Evolutionary conservation across 2,797 vertebrate species (phyloP).

Genomic region (Tauraco hartlaubi): DNA sequence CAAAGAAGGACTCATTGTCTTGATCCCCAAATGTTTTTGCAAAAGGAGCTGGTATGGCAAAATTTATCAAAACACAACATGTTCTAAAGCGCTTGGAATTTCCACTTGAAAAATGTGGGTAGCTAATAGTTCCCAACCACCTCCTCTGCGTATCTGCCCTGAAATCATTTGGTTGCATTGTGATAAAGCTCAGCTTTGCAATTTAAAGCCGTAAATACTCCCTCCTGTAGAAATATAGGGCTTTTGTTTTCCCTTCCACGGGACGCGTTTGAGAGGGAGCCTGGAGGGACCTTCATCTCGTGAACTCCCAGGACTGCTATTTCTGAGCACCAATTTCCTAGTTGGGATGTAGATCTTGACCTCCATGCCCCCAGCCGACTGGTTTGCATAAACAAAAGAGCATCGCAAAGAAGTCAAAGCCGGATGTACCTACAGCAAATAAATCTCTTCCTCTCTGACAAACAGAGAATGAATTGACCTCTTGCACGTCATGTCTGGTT

Average conservation of each 20-base stretch:
- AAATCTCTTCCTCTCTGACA: constrained; percentile 76
- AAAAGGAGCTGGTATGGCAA: neutral
- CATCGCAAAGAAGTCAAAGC: constrained; percentile 58
- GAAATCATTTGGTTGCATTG: neutral
- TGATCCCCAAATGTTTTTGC: neutral
- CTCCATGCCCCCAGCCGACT: neutral
- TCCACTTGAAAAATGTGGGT: constrained; percentile 13
- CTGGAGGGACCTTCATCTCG: constrained; percentile 41
- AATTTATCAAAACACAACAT: constrained; percentile 29
- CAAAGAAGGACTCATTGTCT: neutral
- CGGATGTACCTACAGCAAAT: constrained; percentile 79
- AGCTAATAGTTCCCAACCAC: neutral
- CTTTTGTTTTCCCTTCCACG: constrained; percentile 14
- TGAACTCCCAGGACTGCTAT: constrained; percentile 65
- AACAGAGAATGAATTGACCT: constrained; percentile 72
- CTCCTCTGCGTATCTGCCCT: neutral
- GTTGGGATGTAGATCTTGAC: constrained; percentile 75
- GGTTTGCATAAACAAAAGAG: constrained; percentile 78
- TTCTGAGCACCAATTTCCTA: constrained; percentile 71
- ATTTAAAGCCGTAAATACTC: neutral
- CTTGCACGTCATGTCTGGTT: constrained; percentile 66
- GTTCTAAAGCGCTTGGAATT: constrained; percentile 25
- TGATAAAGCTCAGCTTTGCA: neutral
- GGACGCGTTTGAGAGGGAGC: neutral
- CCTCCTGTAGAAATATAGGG: neutral